Conservation (phyloP, 1,140 invertebrate species). For the Sitobion miscanthi region DNA sequence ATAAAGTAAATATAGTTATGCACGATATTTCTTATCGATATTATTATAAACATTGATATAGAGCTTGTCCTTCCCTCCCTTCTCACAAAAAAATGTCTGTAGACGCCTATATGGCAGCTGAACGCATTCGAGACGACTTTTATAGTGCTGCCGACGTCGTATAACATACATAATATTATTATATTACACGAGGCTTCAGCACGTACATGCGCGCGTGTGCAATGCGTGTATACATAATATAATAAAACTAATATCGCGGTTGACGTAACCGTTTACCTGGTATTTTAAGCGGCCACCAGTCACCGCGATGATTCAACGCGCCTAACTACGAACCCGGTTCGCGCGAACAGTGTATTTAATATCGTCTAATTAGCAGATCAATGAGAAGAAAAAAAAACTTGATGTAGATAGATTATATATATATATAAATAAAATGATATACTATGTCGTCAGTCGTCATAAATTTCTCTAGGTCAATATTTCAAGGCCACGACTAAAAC, state of each 20-base stretch:
- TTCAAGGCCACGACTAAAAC: neutral
- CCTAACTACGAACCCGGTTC: neutral
- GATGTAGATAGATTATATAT: neutral
- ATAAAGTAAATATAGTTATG: neutral
- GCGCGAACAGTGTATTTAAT: neutral
- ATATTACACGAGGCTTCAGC: neutral
- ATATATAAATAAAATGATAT: neutral
- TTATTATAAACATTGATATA: neutral
- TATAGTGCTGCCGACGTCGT: neutral
- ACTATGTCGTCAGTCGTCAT: neutral
- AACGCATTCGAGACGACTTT: slow-evolving; percentile 15
- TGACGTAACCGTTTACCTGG: slow-evolving; percentile 23
- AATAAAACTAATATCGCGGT: slow-evolving; percentile 1
- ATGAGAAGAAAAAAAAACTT: neutral
- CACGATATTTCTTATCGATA: neutral
- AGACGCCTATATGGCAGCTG: neutral
- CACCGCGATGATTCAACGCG: neutral
- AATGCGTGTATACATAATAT: neutral
- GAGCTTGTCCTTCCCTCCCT: neutral
- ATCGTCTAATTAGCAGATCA: neutral
- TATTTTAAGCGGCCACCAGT: slow-evolving; percentile 4
- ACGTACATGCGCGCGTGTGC: neutral
- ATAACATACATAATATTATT: slow-evolving; percentile 5
- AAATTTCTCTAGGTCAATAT: slow-evolving; percentile 27
- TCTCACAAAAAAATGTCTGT: neutral